These are phyloP conservation scores for Porites divaricata DNA, from an alignment of 92 coral and sea anemone species.

Conservation along the genomic window DNA sequence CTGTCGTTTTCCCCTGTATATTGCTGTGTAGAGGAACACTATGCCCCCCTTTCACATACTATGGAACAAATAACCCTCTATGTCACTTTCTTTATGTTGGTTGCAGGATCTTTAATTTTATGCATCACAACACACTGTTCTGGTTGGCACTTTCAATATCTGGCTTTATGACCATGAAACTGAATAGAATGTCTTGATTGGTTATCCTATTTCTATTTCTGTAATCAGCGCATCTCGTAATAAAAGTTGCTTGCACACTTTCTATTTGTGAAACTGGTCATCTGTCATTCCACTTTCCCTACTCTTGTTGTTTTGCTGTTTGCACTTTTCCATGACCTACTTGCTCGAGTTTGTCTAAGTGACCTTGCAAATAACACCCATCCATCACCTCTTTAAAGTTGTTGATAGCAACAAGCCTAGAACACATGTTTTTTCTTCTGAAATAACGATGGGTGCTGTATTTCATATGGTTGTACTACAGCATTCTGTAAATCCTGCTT, in stretches of 20 bases:
- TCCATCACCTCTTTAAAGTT: background rate
- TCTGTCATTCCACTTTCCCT: background rate
- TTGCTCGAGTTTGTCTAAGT: background rate
- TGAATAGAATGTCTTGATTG: too few relatives aligned
- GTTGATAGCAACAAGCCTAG: background rate
- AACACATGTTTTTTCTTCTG: background rate
- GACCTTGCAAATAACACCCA: background rate
- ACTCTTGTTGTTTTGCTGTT: background rate
- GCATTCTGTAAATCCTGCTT: too few relatives aligned
- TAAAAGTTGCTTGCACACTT: slow-evolving; percentile 49
- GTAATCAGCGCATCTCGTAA: background rate
- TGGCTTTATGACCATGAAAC: too few relatives aligned
- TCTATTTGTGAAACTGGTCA: slow-evolving; percentile 34
- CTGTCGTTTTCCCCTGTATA: too few relatives aligned
- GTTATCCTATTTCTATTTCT: background rate
- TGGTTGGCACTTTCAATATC: too few relatives aligned
- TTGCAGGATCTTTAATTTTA: too few relatives aligned
- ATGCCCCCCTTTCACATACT: background rate
- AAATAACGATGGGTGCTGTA: background rate
- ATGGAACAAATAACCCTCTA: background rate
- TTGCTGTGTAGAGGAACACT: background rate
- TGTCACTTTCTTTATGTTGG: background rate
- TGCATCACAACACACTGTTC: too few relatives aligned
- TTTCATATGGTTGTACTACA: background rate
- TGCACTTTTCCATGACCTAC: background rate